These are phyloP conservation scores for Sphaeramia orbicularis DNA, from an alignment of 2,797 vertebrate genomes.

Conservation along the genomic window DNA sequence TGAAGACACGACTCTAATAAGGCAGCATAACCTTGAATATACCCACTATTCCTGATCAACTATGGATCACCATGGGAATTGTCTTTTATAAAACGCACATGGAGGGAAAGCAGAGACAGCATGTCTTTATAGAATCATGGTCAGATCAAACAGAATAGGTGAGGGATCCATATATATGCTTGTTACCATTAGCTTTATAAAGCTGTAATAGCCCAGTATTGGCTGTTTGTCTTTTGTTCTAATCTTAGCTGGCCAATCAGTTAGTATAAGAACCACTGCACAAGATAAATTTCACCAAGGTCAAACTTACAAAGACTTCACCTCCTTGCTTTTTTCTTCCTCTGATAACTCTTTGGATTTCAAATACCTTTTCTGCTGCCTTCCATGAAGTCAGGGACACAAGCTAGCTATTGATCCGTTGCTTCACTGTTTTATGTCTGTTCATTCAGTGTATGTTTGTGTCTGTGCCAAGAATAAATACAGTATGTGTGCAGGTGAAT, in stretches of 20 bases:
- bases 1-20: slow-evolving; percentile 76
- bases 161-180: slow-evolving; percentile 56
- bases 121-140: slow-evolving; percentile 48
- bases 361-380: slow-evolving; percentile 59
- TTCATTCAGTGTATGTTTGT: slow-evolving; percentile 65
- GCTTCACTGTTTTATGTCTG: slow-evolving; percentile 59
- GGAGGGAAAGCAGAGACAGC: slow-evolving; percentile 32
- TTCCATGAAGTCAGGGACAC: slow-evolving; percentile 68
- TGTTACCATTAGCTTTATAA: slow-evolving; percentile 49
- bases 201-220: slow-evolving; percentile 32
- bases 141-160: slow-evolving; percentile 59
- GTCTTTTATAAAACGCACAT: slow-evolving; percentile 24
- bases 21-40: slow-evolving; percentile 54
- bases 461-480: slow-evolving; percentile 70
- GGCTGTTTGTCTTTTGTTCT: slow-evolving; percentile 33
- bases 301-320: slow-evolving; percentile 65
- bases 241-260: slow-evolving; percentile 29
- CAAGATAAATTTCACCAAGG: slow-evolving; percentile 65
- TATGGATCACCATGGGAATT: slow-evolving; percentile 60
- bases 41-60: slow-evolving; percentile 62
- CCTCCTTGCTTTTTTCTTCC: slow-evolving; percentile 48
- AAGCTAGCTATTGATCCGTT: slow-evolving; percentile 65
- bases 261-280: slow-evolving; percentile 25
- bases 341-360: slow-evolving; percentile 68
- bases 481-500: slow-evolving; percentile 12